Percentiles rank a stretch among this genome's conserved stretches.
Conservation (phyloP, 2,113 vertebrate genomes). For the Meles meles region DNA sequence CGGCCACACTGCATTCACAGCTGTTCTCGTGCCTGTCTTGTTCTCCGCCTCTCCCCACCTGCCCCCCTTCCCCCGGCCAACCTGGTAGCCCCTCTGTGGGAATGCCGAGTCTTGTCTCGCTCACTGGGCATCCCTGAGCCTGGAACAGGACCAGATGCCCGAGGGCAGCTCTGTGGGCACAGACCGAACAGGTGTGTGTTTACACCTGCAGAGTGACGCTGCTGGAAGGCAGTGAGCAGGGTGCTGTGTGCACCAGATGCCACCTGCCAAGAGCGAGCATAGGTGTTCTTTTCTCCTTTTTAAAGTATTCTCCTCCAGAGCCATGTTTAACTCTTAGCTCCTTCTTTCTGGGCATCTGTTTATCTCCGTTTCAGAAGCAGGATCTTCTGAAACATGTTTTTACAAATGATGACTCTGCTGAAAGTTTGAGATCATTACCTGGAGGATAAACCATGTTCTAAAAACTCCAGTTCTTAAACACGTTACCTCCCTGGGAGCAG, state of each 20-base stretch:
- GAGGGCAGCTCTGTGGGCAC: accelerated
- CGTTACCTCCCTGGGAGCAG: accelerated
- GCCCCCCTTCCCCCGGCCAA: accelerated
- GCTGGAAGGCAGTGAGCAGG: accelerated
- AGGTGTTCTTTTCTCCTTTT: accelerated
- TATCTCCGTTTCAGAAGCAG: background rate
- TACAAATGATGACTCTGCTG: accelerated
- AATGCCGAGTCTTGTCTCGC: background rate
- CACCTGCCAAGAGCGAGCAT: accelerated
- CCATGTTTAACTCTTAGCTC: accelerated
- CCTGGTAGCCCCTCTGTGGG: accelerated
- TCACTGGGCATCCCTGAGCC: background rate
- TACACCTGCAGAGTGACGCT: accelerated
- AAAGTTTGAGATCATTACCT: accelerated
- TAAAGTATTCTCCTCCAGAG: background rate
- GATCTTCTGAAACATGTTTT: accelerated
- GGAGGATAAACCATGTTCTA: background rate
- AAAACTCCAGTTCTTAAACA: too few relatives aligned
- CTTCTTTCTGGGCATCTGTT: accelerated
- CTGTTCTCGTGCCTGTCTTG: accelerated
- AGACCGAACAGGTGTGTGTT: accelerated
- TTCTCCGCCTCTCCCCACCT: background rate
- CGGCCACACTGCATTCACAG: accelerated
- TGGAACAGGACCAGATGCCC: too few relatives aligned
- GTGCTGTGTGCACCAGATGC: accelerated